Evolutionary conservation across 2,113 vertebrate species (phyloP).

Genomic region (Azemiops feae): DNA sequence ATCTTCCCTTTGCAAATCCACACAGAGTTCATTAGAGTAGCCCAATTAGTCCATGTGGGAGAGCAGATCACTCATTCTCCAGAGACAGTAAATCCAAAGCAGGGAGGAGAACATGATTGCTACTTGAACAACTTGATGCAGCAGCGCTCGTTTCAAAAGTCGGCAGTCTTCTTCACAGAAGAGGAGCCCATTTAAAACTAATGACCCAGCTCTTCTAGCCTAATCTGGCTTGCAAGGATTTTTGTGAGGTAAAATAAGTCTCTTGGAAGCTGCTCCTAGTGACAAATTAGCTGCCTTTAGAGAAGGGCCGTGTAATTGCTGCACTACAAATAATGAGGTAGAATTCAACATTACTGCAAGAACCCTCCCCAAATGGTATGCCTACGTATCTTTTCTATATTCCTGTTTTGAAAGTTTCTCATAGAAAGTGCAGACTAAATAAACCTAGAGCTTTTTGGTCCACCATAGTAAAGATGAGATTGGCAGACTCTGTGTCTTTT

Average conservation of each 20-base stretch:
- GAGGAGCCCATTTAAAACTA: neutral
- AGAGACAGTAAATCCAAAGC: neutral
- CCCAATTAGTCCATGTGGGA: neutral
- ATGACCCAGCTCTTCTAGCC: neutral
- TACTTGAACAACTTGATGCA: neutral
- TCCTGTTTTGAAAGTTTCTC: neutral
- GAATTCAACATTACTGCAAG: neutral
- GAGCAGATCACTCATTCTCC: neutral
- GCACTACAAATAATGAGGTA: neutral
- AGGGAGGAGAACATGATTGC: neutral
- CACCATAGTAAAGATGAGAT: neutral
- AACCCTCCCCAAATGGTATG: neutral
- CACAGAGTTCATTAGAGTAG: neutral
- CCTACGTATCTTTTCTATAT: neutral
- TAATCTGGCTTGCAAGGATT: neutral
- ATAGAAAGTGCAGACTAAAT: neutral
- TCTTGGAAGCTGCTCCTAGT: neutral
- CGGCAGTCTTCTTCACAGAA: neutral
- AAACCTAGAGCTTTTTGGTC: neutral
- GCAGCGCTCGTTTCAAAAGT: neutral
- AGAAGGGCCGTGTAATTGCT: neutral
- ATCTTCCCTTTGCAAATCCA: neutral
- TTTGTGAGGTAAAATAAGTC: neutral
- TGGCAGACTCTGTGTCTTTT: neutral
- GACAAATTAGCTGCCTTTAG: neutral